These are phyloP conservation scores for Phalacrocorax aristotelis DNA, from an alignment of 2,113 vertebrate species.

Conservation along the genomic window DNA sequence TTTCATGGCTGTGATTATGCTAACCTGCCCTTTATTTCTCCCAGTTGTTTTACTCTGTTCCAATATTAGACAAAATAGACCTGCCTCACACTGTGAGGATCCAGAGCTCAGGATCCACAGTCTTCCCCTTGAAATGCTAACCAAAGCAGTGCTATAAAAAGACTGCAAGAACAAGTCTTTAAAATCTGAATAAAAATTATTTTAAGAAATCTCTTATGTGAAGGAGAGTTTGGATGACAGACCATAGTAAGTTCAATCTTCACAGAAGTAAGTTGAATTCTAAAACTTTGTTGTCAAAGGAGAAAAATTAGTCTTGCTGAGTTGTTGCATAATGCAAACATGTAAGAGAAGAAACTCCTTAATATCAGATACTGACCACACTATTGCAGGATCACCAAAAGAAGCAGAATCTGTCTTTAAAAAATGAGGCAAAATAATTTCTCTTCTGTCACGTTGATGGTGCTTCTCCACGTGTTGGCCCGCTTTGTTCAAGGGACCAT, in stretches of 20 bases:
- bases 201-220: not conserved
- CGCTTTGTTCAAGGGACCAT: not conserved
- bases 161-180: not conserved
- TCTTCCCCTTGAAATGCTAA: not conserved
- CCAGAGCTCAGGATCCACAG: not conserved
- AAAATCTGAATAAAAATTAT: not conserved
- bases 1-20: not conserved
- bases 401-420: not conserved
- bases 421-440: not conserved
- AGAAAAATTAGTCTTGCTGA: not conserved
- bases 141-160: conserved; percentile 10
- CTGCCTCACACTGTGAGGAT: not conserved
- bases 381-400: not conserved
- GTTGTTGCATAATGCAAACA: not conserved
- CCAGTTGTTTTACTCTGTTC: conserved; percentile 4
- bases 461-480: not conserved
- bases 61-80: not conserved
- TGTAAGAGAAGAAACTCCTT: not conserved
- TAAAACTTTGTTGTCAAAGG: not conserved
- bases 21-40: not conserved
- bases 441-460: no score
- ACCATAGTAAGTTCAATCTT: not conserved
- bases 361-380: not conserved
- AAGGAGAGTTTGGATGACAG: not conserved
- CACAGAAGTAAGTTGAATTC: not conserved